Percentiles rank a stretch among this genome's conserved stretches.
phyloP scores from a whole-genome alignment of 37 sponge, comb jelly and placozoan genomes.

The Bolinopsis microptera region DNA sequence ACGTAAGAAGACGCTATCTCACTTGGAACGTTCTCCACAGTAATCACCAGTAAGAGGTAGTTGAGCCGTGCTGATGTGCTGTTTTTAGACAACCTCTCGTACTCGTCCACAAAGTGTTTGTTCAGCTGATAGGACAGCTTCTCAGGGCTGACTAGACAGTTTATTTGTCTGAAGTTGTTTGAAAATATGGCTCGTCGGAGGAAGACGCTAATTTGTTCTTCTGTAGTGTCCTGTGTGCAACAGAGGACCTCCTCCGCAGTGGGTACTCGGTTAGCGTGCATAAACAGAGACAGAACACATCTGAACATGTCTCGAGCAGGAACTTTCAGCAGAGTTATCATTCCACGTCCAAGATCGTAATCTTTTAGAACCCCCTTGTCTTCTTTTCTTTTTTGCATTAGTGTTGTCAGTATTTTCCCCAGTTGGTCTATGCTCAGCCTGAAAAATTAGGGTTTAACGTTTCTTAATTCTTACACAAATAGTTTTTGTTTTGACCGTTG shows the following conservation, averaged over 20 bases:
- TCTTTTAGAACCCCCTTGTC: not conserved
- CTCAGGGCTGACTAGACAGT: constrained; percentile 51
- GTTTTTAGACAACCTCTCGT: not conserved
- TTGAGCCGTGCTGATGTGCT: not conserved
- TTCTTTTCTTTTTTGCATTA: not conserved
- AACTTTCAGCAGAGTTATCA: constrained; percentile 12
- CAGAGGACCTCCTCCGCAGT: constrained; percentile 26
- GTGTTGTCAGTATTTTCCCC: not conserved
- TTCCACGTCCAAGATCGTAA: not conserved
- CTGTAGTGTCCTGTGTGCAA: constrained; percentile 10
- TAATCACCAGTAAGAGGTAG: constrained; percentile 1
- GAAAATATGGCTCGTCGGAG: not conserved
- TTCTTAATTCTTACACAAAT: no score
- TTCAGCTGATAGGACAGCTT: constrained; percentile 41
- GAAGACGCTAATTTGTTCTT: not conserved
- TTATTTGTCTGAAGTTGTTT: not conserved
- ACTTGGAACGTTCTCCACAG: not conserved
- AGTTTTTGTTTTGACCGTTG: no score
- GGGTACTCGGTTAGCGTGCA: not conserved
- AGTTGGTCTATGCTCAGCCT: constrained; percentile 13
- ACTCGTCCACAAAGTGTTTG: constrained; percentile 1
- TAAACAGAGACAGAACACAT: constrained; percentile 26
- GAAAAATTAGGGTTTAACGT: not conserved
- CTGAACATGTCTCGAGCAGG: not conserved
- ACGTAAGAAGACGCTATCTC: constrained; percentile 3